Conservation (phyloP, 2,797 vertebrate species). For the Girardinus metallicus region DNA sequence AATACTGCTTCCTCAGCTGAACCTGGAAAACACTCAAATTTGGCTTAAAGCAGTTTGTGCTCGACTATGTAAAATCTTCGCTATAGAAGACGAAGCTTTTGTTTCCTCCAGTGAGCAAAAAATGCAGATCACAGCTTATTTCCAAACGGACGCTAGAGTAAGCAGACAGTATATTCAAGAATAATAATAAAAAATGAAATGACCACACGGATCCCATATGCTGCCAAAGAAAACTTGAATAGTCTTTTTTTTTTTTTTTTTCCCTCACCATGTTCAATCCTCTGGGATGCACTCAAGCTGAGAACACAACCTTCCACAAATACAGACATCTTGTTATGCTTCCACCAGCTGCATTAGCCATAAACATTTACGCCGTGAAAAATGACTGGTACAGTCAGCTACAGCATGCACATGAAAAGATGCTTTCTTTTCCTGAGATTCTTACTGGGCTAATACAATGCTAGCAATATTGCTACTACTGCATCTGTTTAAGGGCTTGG, state of each 20-base stretch:
- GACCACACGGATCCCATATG: constrained; percentile 12
- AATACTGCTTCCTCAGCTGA: constrained; percentile 49
- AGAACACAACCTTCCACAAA: constrained; percentile 37
- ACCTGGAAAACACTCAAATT: not conserved
- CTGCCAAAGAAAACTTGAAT: constrained; percentile 28
- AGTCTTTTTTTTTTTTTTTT: not conserved
- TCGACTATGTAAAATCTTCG: constrained; percentile 9
- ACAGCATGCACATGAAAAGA: constrained; percentile 14
- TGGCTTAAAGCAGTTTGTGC: not conserved
- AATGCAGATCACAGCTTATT: constrained; percentile 17
- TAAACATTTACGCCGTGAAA: constrained; percentile 55
- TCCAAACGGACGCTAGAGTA: not conserved
- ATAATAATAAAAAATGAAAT: constrained; percentile 2
- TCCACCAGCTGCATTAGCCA: constrained; percentile 47
- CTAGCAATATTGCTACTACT: not conserved
- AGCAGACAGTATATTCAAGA: not conserved
- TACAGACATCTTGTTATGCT: constrained; percentile 36
- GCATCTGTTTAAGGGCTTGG: constrained; percentile 13
- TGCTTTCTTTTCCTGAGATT: constrained; percentile 12
- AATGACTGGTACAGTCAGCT: constrained; percentile 14
- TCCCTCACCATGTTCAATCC: constrained; percentile 9
- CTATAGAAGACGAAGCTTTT: constrained; percentile 20
- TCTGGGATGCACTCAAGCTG: constrained; percentile 17
- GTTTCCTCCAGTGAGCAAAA: constrained; percentile 42
- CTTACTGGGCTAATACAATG: constrained; percentile 13